phyloP scores from a whole-genome alignment of 2,113 vertebrate genomes.

The Sapayoa aenigma region DNA sequence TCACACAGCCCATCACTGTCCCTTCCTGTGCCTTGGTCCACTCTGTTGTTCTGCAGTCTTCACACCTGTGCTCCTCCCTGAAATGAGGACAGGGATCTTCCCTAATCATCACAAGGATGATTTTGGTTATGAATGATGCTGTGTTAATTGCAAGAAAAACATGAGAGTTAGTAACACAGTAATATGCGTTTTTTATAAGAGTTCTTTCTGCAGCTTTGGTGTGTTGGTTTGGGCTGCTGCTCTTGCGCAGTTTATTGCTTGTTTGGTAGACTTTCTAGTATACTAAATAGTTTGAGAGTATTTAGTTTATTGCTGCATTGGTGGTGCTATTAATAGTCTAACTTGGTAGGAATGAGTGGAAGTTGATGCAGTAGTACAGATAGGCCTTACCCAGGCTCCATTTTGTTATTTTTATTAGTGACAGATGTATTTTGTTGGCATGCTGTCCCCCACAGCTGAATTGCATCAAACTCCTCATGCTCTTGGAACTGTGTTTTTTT shows the following conservation, averaged over 20 bases:
- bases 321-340: slow-evolving; percentile 9
- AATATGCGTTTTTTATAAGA: background rate
- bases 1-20: background rate
- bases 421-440: slow-evolving; percentile 47
- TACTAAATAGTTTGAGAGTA: slow-evolving; percentile 25
- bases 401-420: slow-evolving; percentile 55
- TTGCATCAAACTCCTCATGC: slow-evolving; percentile 1
- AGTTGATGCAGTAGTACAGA: slow-evolving; percentile 20
- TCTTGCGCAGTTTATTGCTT: background rate
- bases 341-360: slow-evolving; percentile 17
- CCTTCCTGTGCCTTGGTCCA: background rate
- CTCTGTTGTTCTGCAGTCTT: background rate
- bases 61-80: background rate
- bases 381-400: slow-evolving; percentile 22
- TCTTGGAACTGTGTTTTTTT: background rate
- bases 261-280: slow-evolving; percentile 11
- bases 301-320: background rate
- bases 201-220: background rate
- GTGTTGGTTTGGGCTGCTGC: background rate
- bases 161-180: background rate
- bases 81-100: background rate
- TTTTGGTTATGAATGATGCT: background rate
- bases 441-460: slow-evolving; percentile 1
- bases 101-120: background rate
- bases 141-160: background rate